Percentiles rank a stretch among this genome's conserved stretches.
phyloP scores from a whole-genome alignment of 2,888 invertebrate genomes.

The Dioctria rufipes region DNA sequence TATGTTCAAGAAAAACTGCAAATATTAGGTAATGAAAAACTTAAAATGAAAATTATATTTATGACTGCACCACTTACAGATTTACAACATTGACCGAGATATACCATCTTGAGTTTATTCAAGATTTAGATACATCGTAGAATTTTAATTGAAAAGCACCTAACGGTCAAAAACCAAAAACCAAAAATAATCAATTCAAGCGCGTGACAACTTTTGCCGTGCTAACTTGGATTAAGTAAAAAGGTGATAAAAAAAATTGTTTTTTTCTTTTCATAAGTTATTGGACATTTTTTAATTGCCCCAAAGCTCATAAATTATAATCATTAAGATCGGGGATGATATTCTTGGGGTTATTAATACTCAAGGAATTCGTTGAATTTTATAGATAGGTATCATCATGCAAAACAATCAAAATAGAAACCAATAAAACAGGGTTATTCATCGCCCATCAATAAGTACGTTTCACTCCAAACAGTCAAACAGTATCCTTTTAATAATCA shows the following conservation, averaged over 20 bases:
- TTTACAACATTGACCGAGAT: background rate
- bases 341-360: background rate
- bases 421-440: no score
- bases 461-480: no score
- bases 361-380: background rate
- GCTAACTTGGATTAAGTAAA: background rate
- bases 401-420: no score
- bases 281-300: background rate
- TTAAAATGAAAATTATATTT: background rate
- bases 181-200: background rate
- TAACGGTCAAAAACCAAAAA: background rate
- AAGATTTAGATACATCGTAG: background rate
- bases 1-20: background rate
- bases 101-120: slow-evolving; percentile 3
- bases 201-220: background rate
- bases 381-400: no score
- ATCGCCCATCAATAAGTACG: no score
- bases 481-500: no score
- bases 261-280: background rate
- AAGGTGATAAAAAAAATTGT: background rate
- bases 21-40: background rate
- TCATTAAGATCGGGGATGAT: background rate
- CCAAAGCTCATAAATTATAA: background rate
- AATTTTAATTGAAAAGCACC: background rate
- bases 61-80: background rate